Base-by-base conservation (phyloP, 2,113 vertebrate species). In the Aldabrachelys gigantea region DNA sequence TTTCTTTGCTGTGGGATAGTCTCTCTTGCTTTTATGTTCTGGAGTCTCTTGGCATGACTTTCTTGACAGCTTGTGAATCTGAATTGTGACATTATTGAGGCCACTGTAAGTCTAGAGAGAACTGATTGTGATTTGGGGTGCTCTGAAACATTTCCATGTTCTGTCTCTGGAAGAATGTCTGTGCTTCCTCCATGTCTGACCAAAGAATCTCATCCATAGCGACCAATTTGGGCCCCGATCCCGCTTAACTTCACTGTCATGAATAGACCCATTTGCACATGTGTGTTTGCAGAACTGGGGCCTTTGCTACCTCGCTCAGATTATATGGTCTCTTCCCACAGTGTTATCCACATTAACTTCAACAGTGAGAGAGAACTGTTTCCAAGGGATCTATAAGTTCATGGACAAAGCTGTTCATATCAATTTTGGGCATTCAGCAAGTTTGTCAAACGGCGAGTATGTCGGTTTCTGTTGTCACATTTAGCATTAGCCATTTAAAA, bases 171-270 rank as follows among this genome's bases (percentile, higher is more conserved):
- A 76, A 89, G 75, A 90, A n/a, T 3, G 5, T 85, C 31, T 82
- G 29, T 88, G 44, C 54, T 92, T 38, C 35, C 10, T 87, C 31
- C 75, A 0, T 89, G 88, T 44, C 84, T 69, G 76, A 83, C 2
- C 21, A 17, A 8, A 54, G 10, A 50, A 27, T 65, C 57, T 41
- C 27, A 3, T 47, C 80, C 54, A 38, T 16, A 82, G 75, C 79
- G 90, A 24, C 8, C 6, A 0, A 1, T 54, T 53, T 38, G 8
- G 79, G 50, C 29, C 14, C 29, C 8, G 22, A 0, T 47, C 12
- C 79, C 29, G 75, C 17, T 57, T 53, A 1, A 47, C 31, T 10
- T 25, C 1, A 10, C 1, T 8, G 29, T 11, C 21, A 57, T 8
- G 59, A 62, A 56, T 21, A n/a, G 8, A 7, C 88, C 24, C 87